Percentiles rank a stretch among this genome's conserved stretches.
phyloP scores from a whole-genome alignment of 2,113 vertebrate genomes.

The Phalacrocorax carbo region DNA sequence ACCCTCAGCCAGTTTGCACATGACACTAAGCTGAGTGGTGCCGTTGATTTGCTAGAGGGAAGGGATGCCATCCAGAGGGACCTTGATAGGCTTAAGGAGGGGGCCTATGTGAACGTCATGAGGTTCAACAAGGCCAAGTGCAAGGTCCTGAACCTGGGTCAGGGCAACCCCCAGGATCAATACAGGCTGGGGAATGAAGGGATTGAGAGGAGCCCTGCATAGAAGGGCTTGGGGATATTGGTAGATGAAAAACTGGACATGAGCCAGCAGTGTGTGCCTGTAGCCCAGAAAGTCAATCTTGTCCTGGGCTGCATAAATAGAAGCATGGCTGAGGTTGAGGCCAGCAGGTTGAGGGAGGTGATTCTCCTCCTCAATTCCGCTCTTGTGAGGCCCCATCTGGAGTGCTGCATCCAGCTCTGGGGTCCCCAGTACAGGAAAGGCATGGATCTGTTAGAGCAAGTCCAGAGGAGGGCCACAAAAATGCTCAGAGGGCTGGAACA shows the following conservation, averaged over 20 bases:
- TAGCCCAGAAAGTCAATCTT: background rate
- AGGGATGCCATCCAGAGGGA: background rate
- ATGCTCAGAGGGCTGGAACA: background rate
- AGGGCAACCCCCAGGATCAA: no score
- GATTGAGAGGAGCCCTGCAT: background rate
- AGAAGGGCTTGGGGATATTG: background rate
- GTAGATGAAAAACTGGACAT: background rate
- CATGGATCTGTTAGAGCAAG: background rate
- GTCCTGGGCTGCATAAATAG: background rate
- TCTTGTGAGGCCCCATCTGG: background rate
- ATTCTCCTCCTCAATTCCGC: background rate
- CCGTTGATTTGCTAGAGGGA: background rate
- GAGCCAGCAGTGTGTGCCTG: background rate
- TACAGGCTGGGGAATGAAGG: background rate
- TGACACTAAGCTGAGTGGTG: background rate
- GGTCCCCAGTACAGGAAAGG: background rate
- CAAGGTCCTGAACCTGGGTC: background rate
- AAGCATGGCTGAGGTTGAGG: background rate
- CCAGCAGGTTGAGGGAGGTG: background rate
- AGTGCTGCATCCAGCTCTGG: background rate
- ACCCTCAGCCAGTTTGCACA: background rate
- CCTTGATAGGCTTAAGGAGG: background rate
- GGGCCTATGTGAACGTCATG: background rate
- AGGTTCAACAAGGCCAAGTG: background rate
- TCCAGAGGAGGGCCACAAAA: background rate